Evolutionary conservation across 2,113 vertebrate species (phyloP).

Genomic region (Castor canadensis): DNA sequence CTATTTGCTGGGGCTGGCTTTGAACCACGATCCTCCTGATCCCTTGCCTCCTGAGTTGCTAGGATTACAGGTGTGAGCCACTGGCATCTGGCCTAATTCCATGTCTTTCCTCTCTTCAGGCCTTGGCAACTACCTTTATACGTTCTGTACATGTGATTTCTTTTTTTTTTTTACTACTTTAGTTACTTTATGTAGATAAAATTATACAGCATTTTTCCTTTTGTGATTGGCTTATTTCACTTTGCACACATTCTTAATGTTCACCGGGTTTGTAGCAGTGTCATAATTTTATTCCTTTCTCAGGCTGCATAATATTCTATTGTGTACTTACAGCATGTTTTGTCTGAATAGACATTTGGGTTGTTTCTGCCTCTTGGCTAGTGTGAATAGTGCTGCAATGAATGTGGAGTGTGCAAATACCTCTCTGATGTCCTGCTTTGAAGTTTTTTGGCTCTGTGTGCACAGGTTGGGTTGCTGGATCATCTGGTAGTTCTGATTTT

Average conservation of each 20-base stretch:
- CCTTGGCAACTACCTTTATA: not conserved
- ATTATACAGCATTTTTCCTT: not conserved
- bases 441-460: not conserved
- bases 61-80: too few species aligned
- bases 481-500: not conserved
- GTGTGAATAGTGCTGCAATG: not conserved
- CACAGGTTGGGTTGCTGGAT: not conserved
- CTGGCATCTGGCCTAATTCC: too few species aligned
- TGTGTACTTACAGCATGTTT: not conserved
- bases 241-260: not conserved
- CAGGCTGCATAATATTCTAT: not conserved
- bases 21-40: too few species aligned
- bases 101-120: not conserved
- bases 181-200: not conserved
- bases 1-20: too few species aligned
- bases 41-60: too few species aligned
- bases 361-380: not conserved
- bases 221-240: not conserved
- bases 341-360: not conserved
- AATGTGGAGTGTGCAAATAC: not conserved
- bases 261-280: not conserved
- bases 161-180: not conserved
- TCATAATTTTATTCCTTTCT: not conserved
- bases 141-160: not conserved
- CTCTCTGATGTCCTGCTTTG: not conserved